Conservation (phyloP, 2,888 invertebrate species). For the Agrochola lota region DNA sequence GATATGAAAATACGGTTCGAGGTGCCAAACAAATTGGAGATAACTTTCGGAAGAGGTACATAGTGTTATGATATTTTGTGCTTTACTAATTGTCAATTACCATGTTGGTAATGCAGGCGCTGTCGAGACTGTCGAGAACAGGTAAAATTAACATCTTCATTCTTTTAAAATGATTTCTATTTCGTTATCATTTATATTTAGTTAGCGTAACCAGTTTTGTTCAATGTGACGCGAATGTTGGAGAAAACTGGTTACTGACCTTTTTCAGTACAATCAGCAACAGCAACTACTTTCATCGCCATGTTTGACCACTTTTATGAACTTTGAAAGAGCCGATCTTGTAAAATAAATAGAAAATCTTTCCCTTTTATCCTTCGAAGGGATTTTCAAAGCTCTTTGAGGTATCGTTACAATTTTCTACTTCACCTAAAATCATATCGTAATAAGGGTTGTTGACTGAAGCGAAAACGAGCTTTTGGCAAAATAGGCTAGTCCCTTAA, state of each 20-base stretch:
- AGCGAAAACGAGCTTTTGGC: slow-evolving; percentile 58
- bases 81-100: slow-evolving; percentile 50
- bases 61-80: slow-evolving; percentile 72
- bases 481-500: slow-evolving; percentile 70
- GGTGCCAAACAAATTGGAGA: slow-evolving; percentile 90
- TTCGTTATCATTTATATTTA: slow-evolving; percentile 39
- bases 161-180: slow-evolving; percentile 33
- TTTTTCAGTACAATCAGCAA: slow-evolving; percentile 45
- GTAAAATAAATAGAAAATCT: slow-evolving; percentile 38
- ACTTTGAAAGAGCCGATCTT: slow-evolving; percentile 43
- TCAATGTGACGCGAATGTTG: slow-evolving; percentile 38
- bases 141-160: slow-evolving; percentile 53
- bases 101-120: slow-evolving; percentile 63
- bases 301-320: slow-evolving; percentile 23
- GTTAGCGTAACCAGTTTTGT: slow-evolving; percentile 47
- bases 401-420: slow-evolving; percentile 44
- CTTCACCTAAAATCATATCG: slow-evolving; percentile 42
- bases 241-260: slow-evolving; percentile 52
- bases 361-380: slow-evolving; percentile 21
- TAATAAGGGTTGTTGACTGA: slow-evolving; percentile 59
- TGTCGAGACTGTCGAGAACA: slow-evolving; percentile 58
- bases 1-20: slow-evolving; percentile 89
- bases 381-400: slow-evolving; percentile 39
- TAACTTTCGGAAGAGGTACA: slow-evolving; percentile 86
- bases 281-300: slow-evolving; percentile 27